A percentile compares a stretch with the other conserved stretches of the same genome.
Conservation (phyloP, 2,797 vertebrate species). For the Numenius phaeopus region DNA sequence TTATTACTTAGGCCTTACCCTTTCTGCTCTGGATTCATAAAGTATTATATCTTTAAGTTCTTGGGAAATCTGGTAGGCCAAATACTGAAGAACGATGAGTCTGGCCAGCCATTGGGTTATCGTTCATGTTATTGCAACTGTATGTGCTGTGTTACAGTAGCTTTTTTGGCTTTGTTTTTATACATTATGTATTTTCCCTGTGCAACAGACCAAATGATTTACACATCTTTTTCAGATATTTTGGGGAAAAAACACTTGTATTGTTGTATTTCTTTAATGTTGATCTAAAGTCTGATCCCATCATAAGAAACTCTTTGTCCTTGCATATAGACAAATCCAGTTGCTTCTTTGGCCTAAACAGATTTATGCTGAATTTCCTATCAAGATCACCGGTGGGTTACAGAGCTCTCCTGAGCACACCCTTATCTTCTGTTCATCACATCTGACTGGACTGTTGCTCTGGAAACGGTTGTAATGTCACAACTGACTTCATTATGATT, state of each 20-base stretch:
- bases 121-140: background rate
- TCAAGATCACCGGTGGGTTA: background rate
- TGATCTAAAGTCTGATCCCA: background rate
- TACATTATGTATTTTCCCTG: background rate
- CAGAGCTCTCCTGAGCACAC: background rate
- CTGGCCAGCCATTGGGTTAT: background rate
- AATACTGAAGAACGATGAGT: background rate
- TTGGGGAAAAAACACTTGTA: background rate
- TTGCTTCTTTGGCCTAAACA: background rate
- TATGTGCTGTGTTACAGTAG: background rate
- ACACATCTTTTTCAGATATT: background rate
- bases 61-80: background rate
- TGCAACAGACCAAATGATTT: background rate
- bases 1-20: background rate
- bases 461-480: constrained; percentile 46
- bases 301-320: background rate
- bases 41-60: background rate
- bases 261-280: background rate
- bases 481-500: constrained; percentile 73
- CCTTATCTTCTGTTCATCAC: constrained; percentile 62
- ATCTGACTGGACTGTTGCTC: constrained; percentile 69
- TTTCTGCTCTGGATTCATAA: background rate
- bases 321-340: background rate
- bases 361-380: background rate
- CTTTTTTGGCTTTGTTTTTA: background rate